A percentile compares a stretch with the other conserved stretches of the same genome.
These are phyloP conservation scores for Dendrocincla tyrannina DNA, from an alignment of 2,797 vertebrate genomes.

Conservation along the genomic window DNA sequence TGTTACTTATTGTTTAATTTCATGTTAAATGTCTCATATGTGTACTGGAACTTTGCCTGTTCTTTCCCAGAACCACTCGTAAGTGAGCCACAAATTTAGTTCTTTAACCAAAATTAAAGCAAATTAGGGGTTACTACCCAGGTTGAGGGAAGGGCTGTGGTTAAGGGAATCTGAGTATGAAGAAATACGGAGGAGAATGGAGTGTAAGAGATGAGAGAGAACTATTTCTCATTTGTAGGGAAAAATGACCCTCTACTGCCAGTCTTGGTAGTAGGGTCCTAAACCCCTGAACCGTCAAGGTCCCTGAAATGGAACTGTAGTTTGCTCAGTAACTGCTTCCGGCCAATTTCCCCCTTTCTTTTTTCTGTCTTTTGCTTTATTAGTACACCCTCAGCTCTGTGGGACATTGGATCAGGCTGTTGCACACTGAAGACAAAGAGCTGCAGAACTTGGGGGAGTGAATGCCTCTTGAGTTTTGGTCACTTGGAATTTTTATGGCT, in stretches of 20 bases:
- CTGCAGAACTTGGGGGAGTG: background rate
- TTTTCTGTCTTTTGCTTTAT: background rate
- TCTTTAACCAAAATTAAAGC: background rate
- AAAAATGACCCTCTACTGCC: background rate
- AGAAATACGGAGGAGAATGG: background rate
- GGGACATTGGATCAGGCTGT: background rate
- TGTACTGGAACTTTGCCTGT: background rate
- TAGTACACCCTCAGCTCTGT: background rate
- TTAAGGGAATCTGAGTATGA: background rate
- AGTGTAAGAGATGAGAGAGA: background rate
- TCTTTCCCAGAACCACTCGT: background rate
- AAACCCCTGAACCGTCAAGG: background rate
- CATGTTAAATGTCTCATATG: background rate
- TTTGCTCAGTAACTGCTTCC: background rate
- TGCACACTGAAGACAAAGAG: background rate
- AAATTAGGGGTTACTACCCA: background rate
- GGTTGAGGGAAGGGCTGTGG: background rate
- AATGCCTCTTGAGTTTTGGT: background rate
- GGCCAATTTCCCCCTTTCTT: background rate
- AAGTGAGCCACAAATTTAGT: background rate
- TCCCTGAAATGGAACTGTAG: background rate
- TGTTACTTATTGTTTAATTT: background rate
- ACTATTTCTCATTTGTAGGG: background rate
- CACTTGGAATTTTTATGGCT: background rate
- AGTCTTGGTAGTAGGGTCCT: background rate